These are phyloP conservation scores for Lepidurus apus DNA, from an alignment of 1,140 invertebrate species.

Conservation along the genomic window DNA sequence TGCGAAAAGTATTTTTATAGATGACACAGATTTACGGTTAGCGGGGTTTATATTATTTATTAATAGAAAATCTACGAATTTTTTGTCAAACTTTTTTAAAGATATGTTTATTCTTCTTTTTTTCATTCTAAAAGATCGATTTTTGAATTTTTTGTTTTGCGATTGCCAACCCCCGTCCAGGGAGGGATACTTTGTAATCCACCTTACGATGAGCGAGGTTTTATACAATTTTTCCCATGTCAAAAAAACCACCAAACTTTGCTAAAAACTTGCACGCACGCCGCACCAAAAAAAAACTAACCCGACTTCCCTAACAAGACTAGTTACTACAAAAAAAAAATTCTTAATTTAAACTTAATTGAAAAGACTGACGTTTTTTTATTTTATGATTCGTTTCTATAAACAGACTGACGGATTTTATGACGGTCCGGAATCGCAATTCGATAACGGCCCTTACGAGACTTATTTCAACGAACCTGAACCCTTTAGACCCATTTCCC, in stretches of 20 bases:
- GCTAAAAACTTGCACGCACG: not conserved
- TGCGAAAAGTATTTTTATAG: slow-evolving; percentile 6
- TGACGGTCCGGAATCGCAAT: not conserved
- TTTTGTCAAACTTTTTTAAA: not conserved
- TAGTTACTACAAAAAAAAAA: not conserved
- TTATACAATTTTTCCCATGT: slow-evolving; percentile 16
- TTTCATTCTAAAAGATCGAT: not conserved
- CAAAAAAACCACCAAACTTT: not conserved
- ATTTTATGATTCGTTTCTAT: not conserved
- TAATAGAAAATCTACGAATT: not conserved
- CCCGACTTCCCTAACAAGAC: slow-evolving; percentile 5
- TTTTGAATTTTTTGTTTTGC: not conserved
- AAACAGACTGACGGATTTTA: slow-evolving; percentile 13
- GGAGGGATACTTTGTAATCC: not conserved
- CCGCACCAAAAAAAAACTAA: not conserved
- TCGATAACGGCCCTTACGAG: not conserved
- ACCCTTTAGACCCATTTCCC: not conserved
- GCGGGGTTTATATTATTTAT: slow-evolving; percentile 13
- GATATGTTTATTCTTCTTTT: not conserved
- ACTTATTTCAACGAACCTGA: not conserved
- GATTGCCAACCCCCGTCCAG: not conserved
- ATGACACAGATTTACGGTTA: not conserved
- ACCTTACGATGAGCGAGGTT: not conserved
- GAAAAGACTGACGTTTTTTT: not conserved
- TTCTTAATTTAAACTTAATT: not conserved